These are phyloP conservation scores for Hippopotamus amphibius DNA, from an alignment of 2,113 vertebrate genomes.

Conservation along the genomic window DNA sequence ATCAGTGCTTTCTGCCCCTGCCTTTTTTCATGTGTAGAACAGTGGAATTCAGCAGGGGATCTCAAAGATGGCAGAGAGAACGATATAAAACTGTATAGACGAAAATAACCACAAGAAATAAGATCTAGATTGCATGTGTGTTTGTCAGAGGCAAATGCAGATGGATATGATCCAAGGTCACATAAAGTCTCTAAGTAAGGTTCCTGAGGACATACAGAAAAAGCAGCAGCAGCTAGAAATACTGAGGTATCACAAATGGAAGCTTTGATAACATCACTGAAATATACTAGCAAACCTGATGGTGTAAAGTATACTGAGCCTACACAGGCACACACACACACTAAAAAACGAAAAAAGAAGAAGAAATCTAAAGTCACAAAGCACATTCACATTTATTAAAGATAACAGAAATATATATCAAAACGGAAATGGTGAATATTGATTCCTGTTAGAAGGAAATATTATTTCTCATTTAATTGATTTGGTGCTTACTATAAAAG, in stretches of 20 bases:
- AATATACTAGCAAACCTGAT: conserved; percentile 51
- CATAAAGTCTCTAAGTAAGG: conserved; percentile 50
- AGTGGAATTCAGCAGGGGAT: conserved; percentile 29
- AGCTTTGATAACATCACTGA: conserved; percentile 66
- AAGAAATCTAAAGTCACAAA: conserved; percentile 30
- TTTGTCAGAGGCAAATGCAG: conserved; percentile 79
- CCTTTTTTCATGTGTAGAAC: conserved; percentile 30
- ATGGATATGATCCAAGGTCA: conserved; percentile 48
- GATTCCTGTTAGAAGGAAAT: conserved; percentile 60
- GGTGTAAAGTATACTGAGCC: background rate
- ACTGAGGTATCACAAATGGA: conserved; percentile 72
- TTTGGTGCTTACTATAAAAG: conserved; percentile 52
- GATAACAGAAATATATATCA: conserved; percentile 46
- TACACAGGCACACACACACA: background rate
- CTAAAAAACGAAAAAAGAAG: background rate
- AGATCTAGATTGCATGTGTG: conserved; percentile 66
- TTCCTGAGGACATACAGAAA: conserved; percentile 68
- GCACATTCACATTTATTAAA: conserved; percentile 54
- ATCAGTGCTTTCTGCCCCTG: background rate
- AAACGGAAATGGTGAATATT: conserved; percentile 62
- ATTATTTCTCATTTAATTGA: conserved; percentile 53
- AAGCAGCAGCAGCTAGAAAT: conserved; percentile 65
- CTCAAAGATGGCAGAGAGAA: conserved; percentile 60
- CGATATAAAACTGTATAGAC: conserved; percentile 59
- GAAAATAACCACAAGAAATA: conserved; percentile 66